Conservation (phyloP, 2,113 vertebrate species). For the Dermatemys mawii region DNA sequence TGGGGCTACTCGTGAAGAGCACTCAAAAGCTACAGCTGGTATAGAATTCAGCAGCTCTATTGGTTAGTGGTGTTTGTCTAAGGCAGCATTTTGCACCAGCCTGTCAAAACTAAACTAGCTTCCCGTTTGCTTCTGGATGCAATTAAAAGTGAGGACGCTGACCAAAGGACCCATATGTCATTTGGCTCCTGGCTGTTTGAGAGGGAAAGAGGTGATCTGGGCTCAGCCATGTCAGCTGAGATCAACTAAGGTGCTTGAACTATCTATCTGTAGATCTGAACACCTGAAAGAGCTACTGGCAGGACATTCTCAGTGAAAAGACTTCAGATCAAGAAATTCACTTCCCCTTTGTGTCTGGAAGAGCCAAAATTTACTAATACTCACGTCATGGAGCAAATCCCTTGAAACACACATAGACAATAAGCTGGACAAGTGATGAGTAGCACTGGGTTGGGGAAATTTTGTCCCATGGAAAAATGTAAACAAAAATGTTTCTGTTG, state of each 20-base stretch:
- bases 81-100: background rate
- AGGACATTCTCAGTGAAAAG: background rate
- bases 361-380: background rate
- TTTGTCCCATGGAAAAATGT: background rate
- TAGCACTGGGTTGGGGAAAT: background rate
- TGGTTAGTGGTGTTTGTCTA: background rate
- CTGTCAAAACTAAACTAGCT: background rate
- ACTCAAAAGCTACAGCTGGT: background rate
- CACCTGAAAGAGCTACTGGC: background rate
- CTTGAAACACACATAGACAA: background rate
- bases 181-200: background rate
- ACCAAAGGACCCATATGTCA: fast-evolving
- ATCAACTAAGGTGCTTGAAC: background rate
- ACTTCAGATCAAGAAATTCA: background rate
- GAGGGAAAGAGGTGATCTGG: background rate
- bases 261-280: background rate
- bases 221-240: background rate
- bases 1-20: background rate
- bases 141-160: background rate
- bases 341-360: background rate
- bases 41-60: background rate
- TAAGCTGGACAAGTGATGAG: background rate
- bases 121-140: background rate
- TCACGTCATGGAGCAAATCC: background rate
- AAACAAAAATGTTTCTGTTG: background rate